Evolutionary conservation across 2,888 invertebrate species (phyloP), one percentile per base, ranked within the genome.

Genomic region (Macaria liturata): DNA sequence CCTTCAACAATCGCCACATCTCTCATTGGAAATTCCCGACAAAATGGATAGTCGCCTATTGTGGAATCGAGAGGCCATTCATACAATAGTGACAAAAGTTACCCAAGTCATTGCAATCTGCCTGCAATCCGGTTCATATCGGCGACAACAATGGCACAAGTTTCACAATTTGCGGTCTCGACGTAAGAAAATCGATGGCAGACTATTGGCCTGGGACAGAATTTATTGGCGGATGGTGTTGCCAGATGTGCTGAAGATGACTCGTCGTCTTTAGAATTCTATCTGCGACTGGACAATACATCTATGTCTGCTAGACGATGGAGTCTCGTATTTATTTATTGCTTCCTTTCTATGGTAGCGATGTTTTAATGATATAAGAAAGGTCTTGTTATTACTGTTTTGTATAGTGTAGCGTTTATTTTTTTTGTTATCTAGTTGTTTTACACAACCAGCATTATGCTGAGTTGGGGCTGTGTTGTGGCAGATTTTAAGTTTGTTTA

Each of bases 141-240:
- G 84, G 64, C 69, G 69, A 76, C 77, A 74, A 84, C 84, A 86
- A 86, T 80, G 68, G 75, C 74, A 69, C 72, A 83, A 84, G 78
- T 84, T 83, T 78, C 79, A 81, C 83, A 81, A 83, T 84, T 83
- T 84, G 84, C 75, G 84, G 85, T 69, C 68, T 70, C 72, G 70
- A 75, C 70, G 71, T 72, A 81, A 81, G 79, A 81, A 82, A 82
- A 82, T 81, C 83, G 80, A 78, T 81, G 77, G 72, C 70, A 71
- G 80, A 84, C 84, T 84, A 83, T 83, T 74, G 83, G 76, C 74
- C 62, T 71, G 71, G 68, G 74, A 72, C 74, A 66, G 69, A 78
- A 86, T 86, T 85, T 86, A 86, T 84, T 82, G 83, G 76, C 63
- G 71, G 68, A 66, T 34, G 32, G 52, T 49, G 55, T 46, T 60